Conservation (phyloP, 2,888 invertebrate genomes). For the Lacanobia wlatinum region DNA sequence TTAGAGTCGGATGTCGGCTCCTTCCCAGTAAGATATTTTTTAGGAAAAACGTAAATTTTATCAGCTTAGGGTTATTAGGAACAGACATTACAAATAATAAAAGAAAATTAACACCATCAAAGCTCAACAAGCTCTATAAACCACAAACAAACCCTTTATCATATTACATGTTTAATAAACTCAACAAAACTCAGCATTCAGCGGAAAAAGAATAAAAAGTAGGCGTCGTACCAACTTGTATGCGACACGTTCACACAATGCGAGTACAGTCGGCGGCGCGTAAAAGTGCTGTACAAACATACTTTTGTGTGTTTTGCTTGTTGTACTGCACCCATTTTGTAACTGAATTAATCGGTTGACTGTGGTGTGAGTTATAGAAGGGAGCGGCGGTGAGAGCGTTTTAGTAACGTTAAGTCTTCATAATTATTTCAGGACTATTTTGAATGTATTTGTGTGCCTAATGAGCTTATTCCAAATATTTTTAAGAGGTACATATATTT, state of each 20-base stretch:
- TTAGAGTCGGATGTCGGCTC: too few species aligned
- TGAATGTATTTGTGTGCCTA: neutral
- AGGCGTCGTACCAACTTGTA: conserved; percentile 50
- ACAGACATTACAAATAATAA: too few species aligned
- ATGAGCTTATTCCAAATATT: neutral
- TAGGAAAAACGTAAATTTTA: too few species aligned
- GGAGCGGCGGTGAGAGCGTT: neutral
- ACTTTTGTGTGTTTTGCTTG: conserved; percentile 52
- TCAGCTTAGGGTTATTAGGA: too few species aligned
- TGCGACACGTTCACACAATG: conserved; percentile 53
- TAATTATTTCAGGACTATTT: neutral
- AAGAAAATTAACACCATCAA: too few species aligned
- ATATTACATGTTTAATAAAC: conserved; percentile 18
- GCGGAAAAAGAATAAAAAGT: conserved; percentile 46
- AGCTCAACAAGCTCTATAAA: neutral
- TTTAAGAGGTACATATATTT: too few species aligned
- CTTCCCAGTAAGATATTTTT: too few species aligned
- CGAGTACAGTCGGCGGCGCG: conserved; percentile 37
- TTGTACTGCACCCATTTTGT: conserved; percentile 14
- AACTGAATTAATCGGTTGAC: conserved; percentile 4
- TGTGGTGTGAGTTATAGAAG: neutral
- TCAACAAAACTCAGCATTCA: conserved; percentile 30
- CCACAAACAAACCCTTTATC: conserved; percentile 14
- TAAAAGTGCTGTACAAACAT: conserved; percentile 60
- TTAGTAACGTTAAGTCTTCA: neutral